Evolutionary conservation across 2,113 vertebrate species (phyloP).

Genomic region (Tangachromis dhanisi): DNA sequence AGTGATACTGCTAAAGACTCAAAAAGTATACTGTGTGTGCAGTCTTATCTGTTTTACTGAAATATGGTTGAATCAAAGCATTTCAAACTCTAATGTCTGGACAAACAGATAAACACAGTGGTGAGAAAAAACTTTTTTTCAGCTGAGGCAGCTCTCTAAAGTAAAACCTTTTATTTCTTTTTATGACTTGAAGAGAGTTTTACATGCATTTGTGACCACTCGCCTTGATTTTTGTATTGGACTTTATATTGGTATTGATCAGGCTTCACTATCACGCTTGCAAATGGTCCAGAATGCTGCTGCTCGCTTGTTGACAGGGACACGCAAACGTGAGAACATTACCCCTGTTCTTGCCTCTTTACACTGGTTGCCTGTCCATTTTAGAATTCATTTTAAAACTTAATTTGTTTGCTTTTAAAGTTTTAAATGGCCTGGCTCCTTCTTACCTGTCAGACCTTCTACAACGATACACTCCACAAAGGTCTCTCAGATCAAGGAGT

Average conservation of each 20-base stretch:
- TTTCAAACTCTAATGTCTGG: not conserved
- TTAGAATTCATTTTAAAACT: not conserved
- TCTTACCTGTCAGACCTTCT: too few relatives aligned
- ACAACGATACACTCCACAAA: too few relatives aligned
- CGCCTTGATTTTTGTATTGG: not conserved
- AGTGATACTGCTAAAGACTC: not conserved
- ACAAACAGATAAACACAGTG: not conserved
- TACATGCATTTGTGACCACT: not conserved
- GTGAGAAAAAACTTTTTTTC: not conserved
- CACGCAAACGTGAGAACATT: accelerated
- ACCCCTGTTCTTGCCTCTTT: not conserved
- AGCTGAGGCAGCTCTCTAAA: not conserved
- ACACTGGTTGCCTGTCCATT: not conserved
- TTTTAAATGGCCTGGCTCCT: too few relatives aligned
- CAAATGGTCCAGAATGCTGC: not conserved
- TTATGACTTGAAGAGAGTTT: not conserved
- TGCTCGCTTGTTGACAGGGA: not conserved
- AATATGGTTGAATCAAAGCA: not conserved
- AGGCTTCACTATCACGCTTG: not conserved
- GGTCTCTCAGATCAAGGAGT: too few relatives aligned
- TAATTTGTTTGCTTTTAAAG: too few relatives aligned
- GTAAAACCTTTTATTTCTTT: not conserved
- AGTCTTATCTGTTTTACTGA: not conserved
- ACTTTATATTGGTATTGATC: not conserved
- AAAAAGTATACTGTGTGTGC: not conserved